Base-by-base conservation (phyloP, 2,113 vertebrate species). In the Tupaia chinensis region DNA sequence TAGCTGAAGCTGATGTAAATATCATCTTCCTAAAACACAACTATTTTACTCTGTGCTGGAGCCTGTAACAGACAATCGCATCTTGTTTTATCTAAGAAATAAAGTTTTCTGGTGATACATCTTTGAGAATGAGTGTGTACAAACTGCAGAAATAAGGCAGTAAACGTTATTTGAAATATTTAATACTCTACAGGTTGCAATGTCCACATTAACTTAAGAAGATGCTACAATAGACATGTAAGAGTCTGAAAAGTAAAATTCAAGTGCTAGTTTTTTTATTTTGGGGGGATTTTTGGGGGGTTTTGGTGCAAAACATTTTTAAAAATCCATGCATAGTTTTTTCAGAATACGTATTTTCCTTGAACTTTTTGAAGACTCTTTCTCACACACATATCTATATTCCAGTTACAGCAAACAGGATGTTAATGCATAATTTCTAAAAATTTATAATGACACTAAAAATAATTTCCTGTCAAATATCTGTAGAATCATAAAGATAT, bases 381-480 rank as follows among this genome's bases (percentile, higher is more conserved):
- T 44, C 44, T 44, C 44, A 44, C 44, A 44, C 44, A 44, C 44
- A 44, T 44, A 25, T 19, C 6, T 53, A 17, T n/a, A 25, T 25
- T 60, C 32, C 23, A 72, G 29, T 81, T 73, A 79, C 19, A 65
- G 23, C 58, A 76, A 83, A 44, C 44, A 87, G 11, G 22, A 87
- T 74, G 70, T 17, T 61, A 95, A 87, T 34, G 7, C 7, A 76
- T 9, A 88, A 92, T 63, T 82, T 11, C 54, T 88, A 69, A 87
- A 92, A 20, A 72, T 25, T 65, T 32, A 70, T 58, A 56, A 70
- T 66, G 32, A 2, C 23, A 87, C 27, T 9, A 32, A 82, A 53
- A 32, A 92, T 91, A 74, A 66, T 72, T 73, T 70, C 25, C 54
- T 90, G 14, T 73, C 74, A 82, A 92, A 93, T 63, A 29, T 70